A percentile compares a stretch with the other conserved stretches of the same genome.
These are phyloP conservation scores for Ctenicera cuprea DNA, from an alignment of 2,888 invertebrate genomes.

Conservation along the genomic window DNA sequence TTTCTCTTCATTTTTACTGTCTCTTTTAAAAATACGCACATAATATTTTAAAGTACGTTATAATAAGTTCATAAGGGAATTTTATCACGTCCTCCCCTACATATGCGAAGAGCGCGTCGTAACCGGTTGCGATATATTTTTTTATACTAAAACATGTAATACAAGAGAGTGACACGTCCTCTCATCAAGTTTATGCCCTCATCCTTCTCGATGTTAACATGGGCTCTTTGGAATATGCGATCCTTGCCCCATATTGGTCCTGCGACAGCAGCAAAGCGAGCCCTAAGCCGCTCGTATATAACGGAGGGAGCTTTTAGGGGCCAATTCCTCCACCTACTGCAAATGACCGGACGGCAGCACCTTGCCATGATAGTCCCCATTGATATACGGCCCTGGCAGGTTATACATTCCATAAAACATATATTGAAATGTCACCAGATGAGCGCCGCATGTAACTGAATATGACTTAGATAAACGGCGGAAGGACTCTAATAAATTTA, in stretches of 20 bases:
- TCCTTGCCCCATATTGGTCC: constrained; percentile 52
- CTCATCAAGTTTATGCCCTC: constrained; percentile 53
- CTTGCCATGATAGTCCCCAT: constrained; percentile 71
- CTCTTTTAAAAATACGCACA: no score
- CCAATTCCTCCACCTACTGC: constrained; percentile 53
- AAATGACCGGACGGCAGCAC: constrained; percentile 65
- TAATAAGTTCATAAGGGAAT: constrained; percentile 37
- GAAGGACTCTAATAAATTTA: constrained; percentile 60
- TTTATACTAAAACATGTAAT: constrained; percentile 51
- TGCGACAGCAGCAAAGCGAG: constrained; percentile 50
- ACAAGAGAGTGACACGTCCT: constrained; percentile 53
- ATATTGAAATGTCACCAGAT: constrained; percentile 69
- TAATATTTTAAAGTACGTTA: constrained; percentile 18
- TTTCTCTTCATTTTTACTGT: no score
- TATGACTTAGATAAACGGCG: constrained; percentile 65
- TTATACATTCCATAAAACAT: constrained; percentile 72
- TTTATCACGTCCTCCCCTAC: constrained; percentile 40
- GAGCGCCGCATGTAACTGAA: constrained; percentile 66
- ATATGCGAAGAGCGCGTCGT: constrained; percentile 26
- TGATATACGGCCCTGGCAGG: constrained; percentile 71
- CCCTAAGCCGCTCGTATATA: constrained; percentile 55
- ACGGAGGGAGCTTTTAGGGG: constrained; percentile 51
- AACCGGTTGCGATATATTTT: constrained; percentile 43
- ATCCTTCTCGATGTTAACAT: constrained; percentile 53
- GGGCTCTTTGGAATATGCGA: constrained; percentile 53